Evolutionary conservation across 37 sponge, comb jelly and placozoan species (phyloP), one percentile per base, ranked within the genome.

Genomic region (Spongilla lacustris): DNA sequence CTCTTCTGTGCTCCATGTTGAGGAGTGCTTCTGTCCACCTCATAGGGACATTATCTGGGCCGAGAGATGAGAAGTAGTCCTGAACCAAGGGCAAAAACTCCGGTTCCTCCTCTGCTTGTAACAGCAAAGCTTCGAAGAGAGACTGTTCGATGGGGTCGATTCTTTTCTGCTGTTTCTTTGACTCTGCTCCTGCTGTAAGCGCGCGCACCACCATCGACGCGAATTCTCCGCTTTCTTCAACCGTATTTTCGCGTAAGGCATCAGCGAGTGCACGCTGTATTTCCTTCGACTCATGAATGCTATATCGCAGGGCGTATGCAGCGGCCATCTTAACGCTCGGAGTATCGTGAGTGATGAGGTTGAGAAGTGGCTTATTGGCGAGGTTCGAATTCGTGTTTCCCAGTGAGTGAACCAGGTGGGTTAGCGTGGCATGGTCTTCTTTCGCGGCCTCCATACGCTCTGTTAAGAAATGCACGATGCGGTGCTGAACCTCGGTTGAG

Each of bases 301-400:
- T 58, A 14, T 58, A 14, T 17, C 58, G 58, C 22, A 89, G 89
- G 10, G 78, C 83, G 9, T 36, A 27, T 24, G 81, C 77, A 2
- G 72, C 83, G n/a, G 84, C 71, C 19, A 89, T n/a, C 36, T 83
- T 82, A 13, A 83, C 66, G 66, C 72, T 79, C n/a, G 78, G 19
- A 50, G 81, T 71, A 19, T 70, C 46, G 35, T 83, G 73, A 28
- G 50, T 22, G 25, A 89, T 72, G 36, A 78, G 75, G 31, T 68
- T 46, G 38, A 83, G 34, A n/a, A 89, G 33, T 2, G 73, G 23
- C 26, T 69, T 71, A 4, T 50, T 23, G 31, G 84, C 71, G 8
- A 67, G 24, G 26, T 41, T 26, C 25, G 84, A 71, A 17, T 83
- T 84, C 0, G 84, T 89, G 89, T 89, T 89, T 13, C 89, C 89